phyloP scores from a whole-genome alignment of 2,888 invertebrate genomes.

The Mylabris sibirica region DNA sequence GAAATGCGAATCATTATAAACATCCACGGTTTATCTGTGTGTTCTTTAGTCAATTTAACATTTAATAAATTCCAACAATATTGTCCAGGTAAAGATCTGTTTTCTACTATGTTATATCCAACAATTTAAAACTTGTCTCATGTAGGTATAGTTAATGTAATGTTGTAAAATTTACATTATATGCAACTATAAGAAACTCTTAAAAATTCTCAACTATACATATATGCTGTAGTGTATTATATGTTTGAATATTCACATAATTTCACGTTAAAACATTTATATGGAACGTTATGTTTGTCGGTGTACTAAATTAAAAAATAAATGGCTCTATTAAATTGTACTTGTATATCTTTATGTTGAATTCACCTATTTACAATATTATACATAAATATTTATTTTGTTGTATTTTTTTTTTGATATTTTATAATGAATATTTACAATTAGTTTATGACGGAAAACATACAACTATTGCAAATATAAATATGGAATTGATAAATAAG shows the following conservation, averaged over 20 bases:
- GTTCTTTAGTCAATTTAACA: constrained; percentile 38
- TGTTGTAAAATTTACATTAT: constrained; percentile 52
- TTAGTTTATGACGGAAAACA: background rate
- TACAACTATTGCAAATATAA: background rate
- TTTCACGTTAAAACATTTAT: constrained; percentile 54
- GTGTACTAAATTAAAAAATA: constrained; percentile 58
- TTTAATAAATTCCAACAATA: constrained; percentile 44
- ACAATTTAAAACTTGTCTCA: constrained; percentile 43
- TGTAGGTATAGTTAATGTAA: constrained; percentile 26
- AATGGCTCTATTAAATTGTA: constrained; percentile 60
- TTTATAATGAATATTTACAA: background rate
- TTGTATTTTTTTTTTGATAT: constrained; percentile 36
- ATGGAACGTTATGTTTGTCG: constrained; percentile 55
- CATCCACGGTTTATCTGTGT: constrained; percentile 21
- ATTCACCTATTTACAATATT: constrained; percentile 36
- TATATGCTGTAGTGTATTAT: constrained; percentile 32
- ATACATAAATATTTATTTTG: constrained; percentile 5
- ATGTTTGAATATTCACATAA: constrained; percentile 55
- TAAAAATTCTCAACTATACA: constrained; percentile 48
- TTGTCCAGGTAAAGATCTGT: constrained; percentile 44
- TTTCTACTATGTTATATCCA: constrained; percentile 36
- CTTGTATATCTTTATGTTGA: constrained; percentile 52
- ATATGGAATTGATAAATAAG: background rate
- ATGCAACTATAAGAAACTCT: constrained; percentile 48
- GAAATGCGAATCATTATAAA: constrained; percentile 23